Evolutionary conservation across 2,888 invertebrate genomes (phyloP), one percentile per base, ranked within the genome.

Genomic region (Xestia c-nigrum): DNA sequence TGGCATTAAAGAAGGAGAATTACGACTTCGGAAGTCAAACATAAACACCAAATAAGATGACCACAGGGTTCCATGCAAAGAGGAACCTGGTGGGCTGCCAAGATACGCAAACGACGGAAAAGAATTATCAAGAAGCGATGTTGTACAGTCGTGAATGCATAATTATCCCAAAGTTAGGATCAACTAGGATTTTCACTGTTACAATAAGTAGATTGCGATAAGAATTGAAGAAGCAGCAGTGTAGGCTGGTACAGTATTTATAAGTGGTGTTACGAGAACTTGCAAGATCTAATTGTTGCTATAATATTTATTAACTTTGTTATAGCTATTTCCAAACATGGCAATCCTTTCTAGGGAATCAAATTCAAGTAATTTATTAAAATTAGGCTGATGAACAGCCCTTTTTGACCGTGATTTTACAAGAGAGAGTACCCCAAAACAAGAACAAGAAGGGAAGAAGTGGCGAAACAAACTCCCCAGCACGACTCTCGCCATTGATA

Each of bases 31-130:
- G 19, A 69, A 40, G 46, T 31, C 38, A 46, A 67, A 7, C 16
- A 19, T 47, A 24, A 40, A 76, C 12, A 24, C 24, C 10, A 16
- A 63, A 63, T 16, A 40, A 46, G 9, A 52, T 67, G 68, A 21
- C 46, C 38, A 46, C 68, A 68, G 19, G 40, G 78, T 14, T 77
- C 47, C 69, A 47, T 12, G 55, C 69, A 47, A 78, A 68, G 55
- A 50, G n/a, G 59, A 77, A 50, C 77, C 46, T 77, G 79, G 64
- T 47, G 31, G n/a, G 0, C n/a, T 3, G 40, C 64, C 77, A 63
- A 57, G 31, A 64, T 4, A 6, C 21, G 19, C 21, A 21, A 63
- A 24, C 31, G 5, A 68, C n/a, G 24, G 55, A 69, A 63, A 40
- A 63, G 1, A 78, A 66, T 64, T 4, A 6, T 40, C 31, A 16